Conservation (phyloP, 2,888 invertebrate genomes). For the Zygogramma bicolorata region DNA sequence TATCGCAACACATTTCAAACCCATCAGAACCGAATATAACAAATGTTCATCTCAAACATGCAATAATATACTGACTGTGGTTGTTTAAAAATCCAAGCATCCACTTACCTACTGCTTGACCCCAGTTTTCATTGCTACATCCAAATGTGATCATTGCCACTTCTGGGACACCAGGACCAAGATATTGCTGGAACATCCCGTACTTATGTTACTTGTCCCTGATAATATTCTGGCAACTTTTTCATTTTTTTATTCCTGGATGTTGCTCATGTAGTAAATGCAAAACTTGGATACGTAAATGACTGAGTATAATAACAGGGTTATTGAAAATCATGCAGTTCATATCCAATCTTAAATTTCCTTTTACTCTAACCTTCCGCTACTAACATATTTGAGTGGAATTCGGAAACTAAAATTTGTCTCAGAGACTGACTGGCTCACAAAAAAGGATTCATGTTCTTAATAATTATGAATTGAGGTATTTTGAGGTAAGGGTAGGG, state of each 20-base stretch:
- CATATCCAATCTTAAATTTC: background rate
- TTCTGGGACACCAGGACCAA: constrained; percentile 4
- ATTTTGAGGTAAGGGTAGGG: too few species aligned
- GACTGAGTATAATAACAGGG: background rate
- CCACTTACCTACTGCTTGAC: constrained; percentile 40
- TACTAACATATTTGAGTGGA: too few species aligned
- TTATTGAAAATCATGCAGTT: background rate
- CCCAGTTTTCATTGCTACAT: background rate
- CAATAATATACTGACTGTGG: constrained; percentile 32
- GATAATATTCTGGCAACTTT: constrained; percentile 16
- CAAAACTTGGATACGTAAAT: background rate
- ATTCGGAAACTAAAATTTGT: too few species aligned
- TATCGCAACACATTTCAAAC: constrained; percentile 43
- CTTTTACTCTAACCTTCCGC: background rate
- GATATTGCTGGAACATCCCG: background rate
- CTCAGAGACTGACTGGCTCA: too few species aligned
- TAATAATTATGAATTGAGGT: too few species aligned
- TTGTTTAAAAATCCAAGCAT: constrained; percentile 39
- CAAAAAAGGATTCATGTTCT: too few species aligned
- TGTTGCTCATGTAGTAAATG: constrained; percentile 10
- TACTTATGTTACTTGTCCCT: background rate
- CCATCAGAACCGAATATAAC: constrained; percentile 36
- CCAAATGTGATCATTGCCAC: constrained; percentile 17
- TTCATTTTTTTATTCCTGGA: constrained; percentile 15
- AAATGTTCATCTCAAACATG: constrained; percentile 34